Evolutionary conservation across 2,888 invertebrate species (phyloP).

Genomic region (Parnassius orleans): DNA sequence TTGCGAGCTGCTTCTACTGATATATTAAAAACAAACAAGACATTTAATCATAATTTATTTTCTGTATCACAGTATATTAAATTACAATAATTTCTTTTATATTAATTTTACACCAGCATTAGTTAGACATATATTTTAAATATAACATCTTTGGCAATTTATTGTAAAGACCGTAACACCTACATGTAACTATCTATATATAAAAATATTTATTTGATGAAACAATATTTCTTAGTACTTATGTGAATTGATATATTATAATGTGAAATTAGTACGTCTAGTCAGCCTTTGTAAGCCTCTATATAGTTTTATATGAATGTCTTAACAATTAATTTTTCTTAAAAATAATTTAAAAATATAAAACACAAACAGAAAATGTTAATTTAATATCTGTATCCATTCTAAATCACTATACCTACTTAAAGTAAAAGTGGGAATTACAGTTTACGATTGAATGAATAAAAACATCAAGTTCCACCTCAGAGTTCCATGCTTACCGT

Average conservation of each 20-base stretch:
- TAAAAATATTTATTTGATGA: background rate
- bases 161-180: conserved; percentile 12
- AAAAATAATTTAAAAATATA: no score
- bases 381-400: no score
- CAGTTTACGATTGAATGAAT: no score
- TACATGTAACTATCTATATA: background rate
- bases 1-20: no score
- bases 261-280: conserved; percentile 37
- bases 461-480: no score
- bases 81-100: conserved; percentile 1
- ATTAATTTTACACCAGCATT: conserved; percentile 4
- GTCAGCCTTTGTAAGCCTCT: conserved; percentile 58
- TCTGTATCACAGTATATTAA: conserved; percentile 25
- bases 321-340: conserved; percentile 6
- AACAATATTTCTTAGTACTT: background rate
- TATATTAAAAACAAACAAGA: no score
- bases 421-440: no score
- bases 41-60: background rate
- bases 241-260: conserved; percentile 5
- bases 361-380: no score
- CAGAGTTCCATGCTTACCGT: no score
- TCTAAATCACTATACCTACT: no score
- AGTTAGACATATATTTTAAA: conserved; percentile 11
- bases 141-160: conserved; percentile 44
- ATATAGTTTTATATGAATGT: conserved; percentile 25